Evolutionary conservation across 2,113 vertebrate genomes (phyloP), one percentile per base, ranked within the genome.

Genomic region (Tor tambroides): DNA sequence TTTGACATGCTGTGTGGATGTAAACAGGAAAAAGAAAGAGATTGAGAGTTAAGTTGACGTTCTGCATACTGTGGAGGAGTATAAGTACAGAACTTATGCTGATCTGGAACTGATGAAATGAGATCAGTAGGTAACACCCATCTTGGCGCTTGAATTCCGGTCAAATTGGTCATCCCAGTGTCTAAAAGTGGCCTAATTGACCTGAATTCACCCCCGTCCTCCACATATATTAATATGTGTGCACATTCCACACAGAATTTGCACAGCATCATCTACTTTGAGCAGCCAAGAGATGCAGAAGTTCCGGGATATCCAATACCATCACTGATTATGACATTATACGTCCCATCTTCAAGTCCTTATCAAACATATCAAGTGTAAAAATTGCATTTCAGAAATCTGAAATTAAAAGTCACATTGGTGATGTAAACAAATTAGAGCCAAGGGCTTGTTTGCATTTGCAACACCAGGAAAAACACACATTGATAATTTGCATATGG

Each of bases 1-100:
- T 94, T 99, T 99, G 90, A 99, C 97, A 3, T 99, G 98, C 98
- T 99, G 93, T 12, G 30, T 74, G 69, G 88, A 90, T 63, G 91
- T 67, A 91, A 74, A 91, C 67, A 89, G 35, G 56, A 69, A 54
- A n/a, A 35, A 80, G 63, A 87, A 71, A 61, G 49, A 81, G 84
- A 76, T 80, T 89, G 81, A 88, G 87, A 86, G 71, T 85, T n/a
- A 89, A 75, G 86, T n/a, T 84, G 80, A 59, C 10, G 21, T 77
- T 71, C 14, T 30, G 17, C n/a, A 84, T 23, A 54, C 76, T 76
- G 38, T n/a, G 19, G 59, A 69, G 14, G 65, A 38, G 21, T 35
- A 26, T 8, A 59, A 74, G 26, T 56, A 49, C 75, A 86, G 28
- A 54, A 75, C 12, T 9, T 21, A 67, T 72, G 63, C 32, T 30